A percentile compares a stretch with the other conserved stretches of the same genome.
Conservation (phyloP, 2,797 vertebrate genomes). For the Esox masquinongy region DNA sequence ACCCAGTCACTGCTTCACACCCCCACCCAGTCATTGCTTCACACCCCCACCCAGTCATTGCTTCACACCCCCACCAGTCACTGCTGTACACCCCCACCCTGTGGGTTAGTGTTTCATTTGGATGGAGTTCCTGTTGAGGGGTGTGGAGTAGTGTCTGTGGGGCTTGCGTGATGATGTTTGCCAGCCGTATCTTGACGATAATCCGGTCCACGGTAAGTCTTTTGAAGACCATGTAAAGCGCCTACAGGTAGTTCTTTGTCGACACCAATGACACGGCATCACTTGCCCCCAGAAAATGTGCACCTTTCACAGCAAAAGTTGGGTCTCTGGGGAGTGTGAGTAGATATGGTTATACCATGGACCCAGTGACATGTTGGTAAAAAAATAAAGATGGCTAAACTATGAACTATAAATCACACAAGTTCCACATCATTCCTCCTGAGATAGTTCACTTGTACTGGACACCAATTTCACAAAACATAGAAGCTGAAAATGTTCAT, state of each 20-base stretch:
- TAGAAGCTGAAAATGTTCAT: too few species aligned
- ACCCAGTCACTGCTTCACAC: too few species aligned
- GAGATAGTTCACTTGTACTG: too few species aligned
- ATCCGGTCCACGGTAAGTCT: constrained; percentile 9
- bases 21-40: background rate
- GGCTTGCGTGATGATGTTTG: too few species aligned
- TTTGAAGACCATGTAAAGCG: constrained; percentile 17
- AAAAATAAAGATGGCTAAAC: too few species aligned
- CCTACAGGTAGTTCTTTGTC: background rate
- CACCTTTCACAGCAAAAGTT: constrained; percentile 11
- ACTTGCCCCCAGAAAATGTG: constrained; percentile 9
- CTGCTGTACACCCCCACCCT: too few species aligned
- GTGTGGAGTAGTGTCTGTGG: constrained; percentile 20
- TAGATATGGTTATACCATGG: background rate
- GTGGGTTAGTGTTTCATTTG: constrained; percentile 27
- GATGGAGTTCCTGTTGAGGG: background rate
- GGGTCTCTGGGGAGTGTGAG: constrained; percentile 12
- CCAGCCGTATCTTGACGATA: too few species aligned
- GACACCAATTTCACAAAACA: too few species aligned
- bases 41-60: constrained; percentile 4
- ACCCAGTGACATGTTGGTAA: constrained; percentile 4
- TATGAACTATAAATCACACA: too few species aligned
- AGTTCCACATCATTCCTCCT: too few species aligned
- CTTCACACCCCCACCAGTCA: too few species aligned
- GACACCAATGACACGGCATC: background rate